Conservation (phyloP, 2,113 vertebrate species). For the Pelvicachromis taeniatus region DNA sequence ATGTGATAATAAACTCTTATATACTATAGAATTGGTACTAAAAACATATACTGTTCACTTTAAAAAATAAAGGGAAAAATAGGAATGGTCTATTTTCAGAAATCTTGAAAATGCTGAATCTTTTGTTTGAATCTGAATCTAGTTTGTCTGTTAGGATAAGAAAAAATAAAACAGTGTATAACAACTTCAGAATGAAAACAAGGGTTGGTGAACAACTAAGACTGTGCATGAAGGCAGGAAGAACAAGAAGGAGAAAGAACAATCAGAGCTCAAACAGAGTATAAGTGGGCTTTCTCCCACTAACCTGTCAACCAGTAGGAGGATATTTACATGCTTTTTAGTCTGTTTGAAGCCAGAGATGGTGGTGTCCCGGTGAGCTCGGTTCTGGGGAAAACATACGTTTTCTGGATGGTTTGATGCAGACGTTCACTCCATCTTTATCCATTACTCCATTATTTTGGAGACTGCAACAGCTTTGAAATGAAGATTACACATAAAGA, state of each 20-base stretch:
- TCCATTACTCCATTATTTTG: background rate
- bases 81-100: background rate
- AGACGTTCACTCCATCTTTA: background rate
- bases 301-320: constrained; percentile 19
- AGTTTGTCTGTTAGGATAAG: background rate
- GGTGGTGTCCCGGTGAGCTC: background rate
- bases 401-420: constrained; percentile 1
- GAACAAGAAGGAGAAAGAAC: background rate
- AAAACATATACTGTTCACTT: background rate
- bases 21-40: background rate
- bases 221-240: constrained; percentile 1
- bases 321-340: constrained; percentile 16
- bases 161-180: background rate
- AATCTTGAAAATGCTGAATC: background rate
- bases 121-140: background rate
- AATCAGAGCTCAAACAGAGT: background rate
- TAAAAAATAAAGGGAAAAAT: background rate
- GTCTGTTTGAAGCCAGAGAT: constrained; percentile 8
- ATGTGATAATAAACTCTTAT: background rate
- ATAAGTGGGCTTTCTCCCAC: background rate
- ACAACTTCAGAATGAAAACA: background rate
- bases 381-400: background rate
- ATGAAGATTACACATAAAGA: background rate
- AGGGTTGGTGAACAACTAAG: background rate
- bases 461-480: background rate